phyloP scores from a whole-genome alignment of 2,888 invertebrate genomes.

The Sphecodes monilicornis region DNA sequence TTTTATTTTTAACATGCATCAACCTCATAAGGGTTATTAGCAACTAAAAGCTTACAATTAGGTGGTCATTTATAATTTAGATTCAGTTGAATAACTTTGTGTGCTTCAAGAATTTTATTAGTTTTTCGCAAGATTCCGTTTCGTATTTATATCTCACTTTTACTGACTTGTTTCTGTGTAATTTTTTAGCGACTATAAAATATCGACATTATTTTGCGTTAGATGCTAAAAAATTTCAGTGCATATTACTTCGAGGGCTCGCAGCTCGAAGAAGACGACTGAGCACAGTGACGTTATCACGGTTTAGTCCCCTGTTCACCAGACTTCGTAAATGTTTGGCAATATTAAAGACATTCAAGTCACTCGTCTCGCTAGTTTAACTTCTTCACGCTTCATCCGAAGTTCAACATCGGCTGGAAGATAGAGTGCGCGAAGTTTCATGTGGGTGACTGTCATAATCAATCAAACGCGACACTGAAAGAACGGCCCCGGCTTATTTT shows the following conservation, averaged over 20 bases:
- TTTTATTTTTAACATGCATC: no score
- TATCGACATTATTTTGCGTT: no score
- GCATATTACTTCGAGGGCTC: background rate
- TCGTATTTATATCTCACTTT: no score
- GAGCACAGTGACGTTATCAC: background rate
- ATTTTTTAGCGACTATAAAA: background rate
- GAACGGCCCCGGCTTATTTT: background rate
- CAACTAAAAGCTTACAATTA: no score
- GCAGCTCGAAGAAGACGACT: background rate
- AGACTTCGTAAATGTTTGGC: background rate
- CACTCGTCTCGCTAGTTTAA: background rate
- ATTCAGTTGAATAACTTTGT: no score
- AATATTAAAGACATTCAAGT: background rate
- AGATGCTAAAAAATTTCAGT: no score
- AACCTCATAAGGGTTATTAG: no score
- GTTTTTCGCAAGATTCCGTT: no score
- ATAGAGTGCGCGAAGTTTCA: conserved; percentile 19
- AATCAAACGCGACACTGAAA: conserved; percentile 11
- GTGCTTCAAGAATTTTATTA: no score
- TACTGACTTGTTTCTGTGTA: background rate
- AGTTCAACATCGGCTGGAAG: conserved; percentile 13
- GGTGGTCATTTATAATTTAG: no score
- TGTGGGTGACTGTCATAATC: conserved; percentile 1
- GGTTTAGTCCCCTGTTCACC: background rate
- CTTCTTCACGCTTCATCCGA: conserved; percentile 9